These are phyloP conservation scores for Cryptoblepharus egeriae DNA, from an alignment of 2,797 vertebrate genomes.

Conservation along the genomic window DNA sequence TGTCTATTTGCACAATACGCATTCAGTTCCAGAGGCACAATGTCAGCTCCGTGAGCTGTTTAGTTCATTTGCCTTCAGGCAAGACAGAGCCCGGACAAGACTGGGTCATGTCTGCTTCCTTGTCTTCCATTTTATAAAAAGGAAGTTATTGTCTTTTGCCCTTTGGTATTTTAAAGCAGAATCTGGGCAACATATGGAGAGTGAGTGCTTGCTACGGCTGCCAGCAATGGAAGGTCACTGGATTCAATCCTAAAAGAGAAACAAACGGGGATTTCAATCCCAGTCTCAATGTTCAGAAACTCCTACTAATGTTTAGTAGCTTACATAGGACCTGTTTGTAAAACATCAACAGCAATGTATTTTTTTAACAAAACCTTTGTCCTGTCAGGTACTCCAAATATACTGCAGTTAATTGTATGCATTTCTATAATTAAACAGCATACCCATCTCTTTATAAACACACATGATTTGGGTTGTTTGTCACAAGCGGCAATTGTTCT, in stretches of 20 bases:
- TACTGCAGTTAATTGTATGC: rapidly evolving
- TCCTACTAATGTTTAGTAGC: rapidly evolving
- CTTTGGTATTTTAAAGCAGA: conserved; percentile 84
- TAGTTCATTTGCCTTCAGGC: conserved; percentile 50
- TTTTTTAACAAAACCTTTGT: rapidly evolving
- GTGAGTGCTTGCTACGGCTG: conserved; percentile 97
- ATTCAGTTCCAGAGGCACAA: conserved; percentile 51
- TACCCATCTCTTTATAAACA: neutral
- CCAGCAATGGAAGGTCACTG: conserved; percentile 95
- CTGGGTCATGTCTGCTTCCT: conserved; percentile 38
- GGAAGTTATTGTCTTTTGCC: conserved; percentile 46
- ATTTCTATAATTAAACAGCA: neutral
- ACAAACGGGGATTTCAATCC: conserved; percentile 38
- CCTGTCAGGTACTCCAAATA: rapidly evolving
- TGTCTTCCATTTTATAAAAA: conserved; percentile 57
- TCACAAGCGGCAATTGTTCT: conserved; percentile 12
- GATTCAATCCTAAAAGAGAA: conserved; percentile 90
- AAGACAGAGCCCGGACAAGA: conserved; percentile 56
- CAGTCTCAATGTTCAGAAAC: neutral
- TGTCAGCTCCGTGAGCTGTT: conserved; percentile 48
- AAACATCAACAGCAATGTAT: rapidly evolving
- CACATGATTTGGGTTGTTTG: conserved; percentile 1
- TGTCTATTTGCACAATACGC: conserved; percentile 23
- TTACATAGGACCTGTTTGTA: neutral
- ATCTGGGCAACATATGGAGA: conserved; percentile 98